Conservation (phyloP, 2,888 invertebrate species). For the Eupeodes luniger region DNA sequence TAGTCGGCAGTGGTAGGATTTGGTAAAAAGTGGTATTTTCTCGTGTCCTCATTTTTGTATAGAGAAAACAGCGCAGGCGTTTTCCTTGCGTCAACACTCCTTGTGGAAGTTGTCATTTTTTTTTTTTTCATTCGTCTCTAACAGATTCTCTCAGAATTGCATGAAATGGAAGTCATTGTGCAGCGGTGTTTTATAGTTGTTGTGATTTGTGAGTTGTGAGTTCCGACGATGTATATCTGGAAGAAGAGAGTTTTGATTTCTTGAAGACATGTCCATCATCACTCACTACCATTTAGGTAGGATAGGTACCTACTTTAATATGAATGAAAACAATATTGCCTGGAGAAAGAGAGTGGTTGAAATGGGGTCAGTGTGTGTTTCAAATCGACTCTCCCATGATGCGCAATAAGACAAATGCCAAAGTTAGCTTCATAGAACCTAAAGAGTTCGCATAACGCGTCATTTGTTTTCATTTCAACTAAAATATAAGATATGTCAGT, state of each 20-base stretch:
- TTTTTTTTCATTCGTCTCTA: neutral
- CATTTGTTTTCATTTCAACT: constrained; percentile 1
- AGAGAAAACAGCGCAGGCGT: constrained; percentile 65
- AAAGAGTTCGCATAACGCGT: neutral
- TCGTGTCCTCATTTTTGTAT: constrained; percentile 48
- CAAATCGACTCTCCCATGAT: constrained; percentile 20
- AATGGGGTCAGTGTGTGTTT: constrained; percentile 63
- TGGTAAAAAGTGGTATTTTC: constrained; percentile 16
- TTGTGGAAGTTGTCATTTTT: constrained; percentile 23
- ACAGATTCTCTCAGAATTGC: constrained; percentile 31
- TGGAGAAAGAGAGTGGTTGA: constrained; percentile 43
- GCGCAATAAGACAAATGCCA: constrained; percentile 4
- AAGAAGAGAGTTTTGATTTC: constrained; percentile 46
- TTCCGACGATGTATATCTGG: constrained; percentile 13
- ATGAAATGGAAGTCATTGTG: constrained; percentile 45
- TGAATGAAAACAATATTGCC: constrained; percentile 64
- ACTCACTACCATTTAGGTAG: constrained; percentile 6
- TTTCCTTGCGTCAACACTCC: constrained; percentile 56
- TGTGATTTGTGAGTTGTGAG: too few species aligned
- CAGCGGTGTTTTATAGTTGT: constrained; percentile 2
- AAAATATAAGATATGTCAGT: constrained; percentile 39
- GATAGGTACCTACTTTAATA: constrained; percentile 28
- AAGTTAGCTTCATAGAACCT: neutral
- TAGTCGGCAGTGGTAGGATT: constrained; percentile 18
- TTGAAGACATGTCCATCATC: constrained; percentile 42